Evolutionary conservation across 2,888 invertebrate genomes (phyloP), one percentile per base, ranked within the genome.

Genomic region (Ormyrus nitidulus): DNA sequence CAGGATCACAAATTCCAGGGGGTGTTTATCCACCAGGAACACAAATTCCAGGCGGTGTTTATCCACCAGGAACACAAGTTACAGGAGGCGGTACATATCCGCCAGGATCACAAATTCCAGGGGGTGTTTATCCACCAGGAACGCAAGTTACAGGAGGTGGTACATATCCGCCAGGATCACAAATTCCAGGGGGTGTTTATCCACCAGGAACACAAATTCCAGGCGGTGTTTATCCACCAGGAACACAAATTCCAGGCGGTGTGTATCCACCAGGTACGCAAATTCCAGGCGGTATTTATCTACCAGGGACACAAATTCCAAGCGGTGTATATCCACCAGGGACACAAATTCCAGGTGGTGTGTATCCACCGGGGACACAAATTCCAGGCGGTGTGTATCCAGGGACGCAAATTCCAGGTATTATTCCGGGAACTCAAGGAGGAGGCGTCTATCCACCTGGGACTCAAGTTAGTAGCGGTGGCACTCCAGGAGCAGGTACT

Each of bases 281-380:
- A 69, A 73, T 71, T 48, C 56, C 79, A 62, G 83, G 80, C 46
- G 79, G 71, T 5, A 34, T 19, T 8, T 76, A 72, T 66, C 65
- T 77, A 46, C 82, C 84, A 19, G 80, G 81, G 68, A 62, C 81
- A 8, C 80, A 71, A 69, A 74, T 71, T 58, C 81, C 65, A 54
- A 72, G 77, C 59, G 80, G 81, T 10, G 58, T 19, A 2, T 19
- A 19, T 46, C 68, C 44, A 73, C 44, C 81, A 68, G 83, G 81
- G 49, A 68, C 78, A 48, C 68, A 65, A 77, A 59, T 72, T 10
- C 64, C 74, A 48, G 83, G 79, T 11, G 68, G 73, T 53, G 65
- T 82, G 71, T 77, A 77, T 70, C 13, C 69, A 1, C 75, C 83
- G 11, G 19, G 82, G 81, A 75, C 71, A 6, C 82, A 80, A 79